A percentile compares a stretch with the other conserved stretches of the same genome.
Evolutionary conservation across 2,888 invertebrate species (phyloP).

Genomic region (Synanthedon vespiformis): DNA sequence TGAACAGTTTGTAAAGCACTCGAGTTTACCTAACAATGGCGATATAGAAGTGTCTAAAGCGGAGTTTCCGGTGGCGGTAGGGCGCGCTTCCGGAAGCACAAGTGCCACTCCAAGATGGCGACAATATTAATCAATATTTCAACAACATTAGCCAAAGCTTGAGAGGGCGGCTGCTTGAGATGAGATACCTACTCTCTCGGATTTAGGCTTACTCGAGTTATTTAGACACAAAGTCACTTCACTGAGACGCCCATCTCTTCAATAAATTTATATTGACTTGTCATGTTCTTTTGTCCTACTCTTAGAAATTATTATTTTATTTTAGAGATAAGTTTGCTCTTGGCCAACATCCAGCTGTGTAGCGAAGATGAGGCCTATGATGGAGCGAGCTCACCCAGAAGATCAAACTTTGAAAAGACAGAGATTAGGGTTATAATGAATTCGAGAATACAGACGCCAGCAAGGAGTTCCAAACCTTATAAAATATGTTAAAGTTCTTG

Average conservation of each 20-base stretch:
- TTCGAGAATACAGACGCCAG: no score
- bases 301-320: no score
- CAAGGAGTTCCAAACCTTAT: no score
- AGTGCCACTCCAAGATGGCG: constrained; percentile 61
- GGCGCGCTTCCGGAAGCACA: constrained; percentile 27
- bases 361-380: no score
- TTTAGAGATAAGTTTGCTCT: no score
- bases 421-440: no score
- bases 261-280: not conserved
- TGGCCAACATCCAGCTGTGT: no score
- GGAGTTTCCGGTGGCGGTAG: constrained; percentile 42
- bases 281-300: no score
- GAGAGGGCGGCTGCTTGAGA: constrained; percentile 38
- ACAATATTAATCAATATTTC: constrained; percentile 73
- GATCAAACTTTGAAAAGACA: no score
- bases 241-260: not conserved
- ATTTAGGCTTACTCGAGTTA: constrained; percentile 5
- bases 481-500: no score
- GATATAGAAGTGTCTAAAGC: constrained; percentile 36
- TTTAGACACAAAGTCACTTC: not conserved
- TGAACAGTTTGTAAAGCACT: constrained; percentile 28
- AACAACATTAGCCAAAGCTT: constrained; percentile 54
- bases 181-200: constrained; percentile 37
- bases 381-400: no score
- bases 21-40: constrained; percentile 35